Evolutionary conservation across 1,140 invertebrate species (phyloP).

Genomic region (Zaprionus nigranus): DNA sequence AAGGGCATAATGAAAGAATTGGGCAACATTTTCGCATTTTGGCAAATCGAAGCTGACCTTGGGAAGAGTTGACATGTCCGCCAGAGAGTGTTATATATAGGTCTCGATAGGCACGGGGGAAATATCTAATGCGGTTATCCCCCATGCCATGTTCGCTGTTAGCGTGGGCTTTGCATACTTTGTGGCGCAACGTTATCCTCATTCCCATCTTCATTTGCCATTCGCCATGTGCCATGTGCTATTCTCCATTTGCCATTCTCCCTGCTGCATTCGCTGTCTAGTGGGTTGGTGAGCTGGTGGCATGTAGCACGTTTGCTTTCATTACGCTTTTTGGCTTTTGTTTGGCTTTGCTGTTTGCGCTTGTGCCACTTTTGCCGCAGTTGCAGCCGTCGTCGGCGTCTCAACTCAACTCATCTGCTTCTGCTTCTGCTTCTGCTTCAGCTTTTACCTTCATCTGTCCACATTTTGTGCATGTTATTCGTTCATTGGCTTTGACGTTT

Average conservation of each 20-base stretch:
- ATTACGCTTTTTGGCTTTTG: conserved; percentile 47
- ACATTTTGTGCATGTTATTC: conserved; percentile 60
- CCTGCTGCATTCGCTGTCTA: not conserved
- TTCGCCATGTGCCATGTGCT: no score
- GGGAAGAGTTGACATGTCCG: not conserved
- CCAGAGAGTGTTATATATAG: not conserved
- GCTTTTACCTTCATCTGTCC: conserved; percentile 25
- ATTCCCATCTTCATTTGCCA: conserved; percentile 17
- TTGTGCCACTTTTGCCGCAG: conserved; percentile 49
- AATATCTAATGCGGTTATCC: conserved; percentile 23
- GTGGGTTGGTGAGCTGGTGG: conserved; percentile 1
- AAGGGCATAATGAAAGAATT: not conserved
- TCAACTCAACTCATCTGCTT: conserved; percentile 4
- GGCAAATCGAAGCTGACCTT: conserved; percentile 2
- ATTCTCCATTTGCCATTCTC: conserved; percentile 21
- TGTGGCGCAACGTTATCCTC: conserved; percentile 27
- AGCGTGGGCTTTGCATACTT: conserved; percentile 48
- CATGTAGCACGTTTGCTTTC: conserved; percentile 67
- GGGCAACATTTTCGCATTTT: not conserved
- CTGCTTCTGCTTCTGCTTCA: conserved; percentile 20
- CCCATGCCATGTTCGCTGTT: conserved; percentile 6
- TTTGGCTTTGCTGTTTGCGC: conserved; percentile 48
- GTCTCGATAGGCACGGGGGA: not conserved
- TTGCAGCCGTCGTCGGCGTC: conserved; percentile 36
- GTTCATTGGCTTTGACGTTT: conserved; percentile 72